phyloP scores from a whole-genome alignment of 2,797 vertebrate genomes.

The Takifugu ocellatus region DNA sequence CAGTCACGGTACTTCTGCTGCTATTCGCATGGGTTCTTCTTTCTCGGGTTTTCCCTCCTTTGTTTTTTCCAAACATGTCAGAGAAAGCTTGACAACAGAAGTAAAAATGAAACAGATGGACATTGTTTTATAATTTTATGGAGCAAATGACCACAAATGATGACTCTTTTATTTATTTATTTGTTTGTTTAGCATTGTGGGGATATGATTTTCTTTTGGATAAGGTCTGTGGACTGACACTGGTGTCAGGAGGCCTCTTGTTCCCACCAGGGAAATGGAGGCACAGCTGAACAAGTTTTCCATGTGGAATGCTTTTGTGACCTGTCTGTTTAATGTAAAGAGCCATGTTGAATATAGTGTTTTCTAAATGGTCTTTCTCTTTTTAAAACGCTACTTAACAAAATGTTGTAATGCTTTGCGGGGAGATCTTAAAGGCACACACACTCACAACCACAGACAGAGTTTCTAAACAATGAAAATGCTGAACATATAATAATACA shows the following conservation, averaged over 20 bases:
- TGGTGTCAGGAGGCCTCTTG: conserved; percentile 56
- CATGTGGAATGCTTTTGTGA: conserved; percentile 56
- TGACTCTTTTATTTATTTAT: conserved; percentile 31
- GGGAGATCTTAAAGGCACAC: conserved; percentile 66
- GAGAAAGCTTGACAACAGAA: too few species aligned
- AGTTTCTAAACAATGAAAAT: conserved; percentile 64
- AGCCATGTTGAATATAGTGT: conserved; percentile 82
- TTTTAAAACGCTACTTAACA: conserved; percentile 61
- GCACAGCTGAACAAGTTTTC: conserved; percentile 23
- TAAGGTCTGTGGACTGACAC: conserved; percentile 38
- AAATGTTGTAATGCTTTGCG: conserved; percentile 63
- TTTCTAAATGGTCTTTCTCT: conserved; percentile 78
- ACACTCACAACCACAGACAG: conserved; percentile 69
- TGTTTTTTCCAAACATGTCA: too few species aligned
- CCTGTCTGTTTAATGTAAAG: conserved; percentile 78
- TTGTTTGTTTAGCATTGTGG: conserved; percentile 13
- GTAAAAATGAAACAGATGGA: too few species aligned
- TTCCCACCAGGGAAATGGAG: not conserved
- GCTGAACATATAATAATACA: conserved; percentile 43
- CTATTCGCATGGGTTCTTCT: conserved; percentile 71
- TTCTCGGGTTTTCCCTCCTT: too few species aligned
- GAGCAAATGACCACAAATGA: too few species aligned
- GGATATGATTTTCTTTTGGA: too few species aligned
- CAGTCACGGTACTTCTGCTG: conserved; percentile 72
- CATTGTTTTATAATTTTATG: too few species aligned